These are phyloP conservation scores for Zootermopsis nevadensis DNA, from an alignment of 2,888 invertebrate genomes.

Conservation along the genomic window DNA sequence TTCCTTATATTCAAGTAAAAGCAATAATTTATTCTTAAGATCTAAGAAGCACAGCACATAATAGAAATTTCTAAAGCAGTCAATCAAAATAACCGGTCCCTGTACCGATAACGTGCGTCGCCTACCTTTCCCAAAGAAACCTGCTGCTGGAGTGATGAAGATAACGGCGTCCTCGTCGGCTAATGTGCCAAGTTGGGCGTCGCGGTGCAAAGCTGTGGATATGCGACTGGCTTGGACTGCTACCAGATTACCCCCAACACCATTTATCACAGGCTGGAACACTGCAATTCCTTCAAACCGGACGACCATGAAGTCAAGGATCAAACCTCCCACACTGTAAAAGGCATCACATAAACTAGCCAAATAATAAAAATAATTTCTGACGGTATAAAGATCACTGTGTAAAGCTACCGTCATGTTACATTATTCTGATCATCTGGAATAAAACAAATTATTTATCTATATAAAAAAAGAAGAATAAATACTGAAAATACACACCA, in stretches of 20 bases:
- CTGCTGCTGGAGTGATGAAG: conserved; percentile 70
- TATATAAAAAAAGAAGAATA: no score
- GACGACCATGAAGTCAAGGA: conserved; percentile 76
- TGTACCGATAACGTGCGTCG: neutral
- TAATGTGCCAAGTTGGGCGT: conserved; percentile 71
- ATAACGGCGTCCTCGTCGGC: conserved; percentile 67
- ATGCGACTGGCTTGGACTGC: conserved; percentile 82
- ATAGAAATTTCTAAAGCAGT: no score
- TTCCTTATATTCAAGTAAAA: no score
- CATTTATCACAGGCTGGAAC: conserved; percentile 86
- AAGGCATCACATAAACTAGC: neutral
- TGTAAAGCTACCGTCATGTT: no score
- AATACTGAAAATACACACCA: no score
- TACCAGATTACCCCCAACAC: conserved; percentile 83
- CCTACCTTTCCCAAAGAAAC: conserved; percentile 72
- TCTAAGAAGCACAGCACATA: no score
- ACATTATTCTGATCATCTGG: no score
- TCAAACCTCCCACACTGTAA: conserved; percentile 75
- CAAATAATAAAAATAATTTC: no score
- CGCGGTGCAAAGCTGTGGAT: conserved; percentile 78
- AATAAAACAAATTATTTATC: no score
- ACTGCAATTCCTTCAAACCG: conserved; percentile 78
- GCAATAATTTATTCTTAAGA: no score
- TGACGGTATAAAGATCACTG: no score
- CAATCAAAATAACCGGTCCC: neutral